Evolutionary conservation across 2,888 invertebrate species (phyloP).

Genomic region (Melolontha melolontha): DNA sequence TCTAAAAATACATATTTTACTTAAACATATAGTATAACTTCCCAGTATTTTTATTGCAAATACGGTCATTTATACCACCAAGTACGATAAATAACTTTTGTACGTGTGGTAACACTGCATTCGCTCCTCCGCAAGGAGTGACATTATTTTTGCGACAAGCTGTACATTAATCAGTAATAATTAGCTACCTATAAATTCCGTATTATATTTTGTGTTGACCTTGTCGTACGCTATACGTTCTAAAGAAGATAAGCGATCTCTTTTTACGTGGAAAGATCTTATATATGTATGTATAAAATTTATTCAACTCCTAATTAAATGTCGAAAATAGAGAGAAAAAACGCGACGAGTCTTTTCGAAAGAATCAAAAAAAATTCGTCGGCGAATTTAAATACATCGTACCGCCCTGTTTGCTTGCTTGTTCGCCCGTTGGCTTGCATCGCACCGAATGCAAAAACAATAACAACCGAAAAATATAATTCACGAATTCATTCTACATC

Average conservation of each 20-base stretch:
- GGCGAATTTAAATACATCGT: constrained; percentile 24
- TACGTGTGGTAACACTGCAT: too few species aligned
- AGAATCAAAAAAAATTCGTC: not conserved
- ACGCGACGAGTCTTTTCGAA: constrained; percentile 1
- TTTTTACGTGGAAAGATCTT: constrained; percentile 17
- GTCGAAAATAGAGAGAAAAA: constrained; percentile 29
- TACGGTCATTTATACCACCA: too few species aligned
- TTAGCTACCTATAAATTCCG: too few species aligned
- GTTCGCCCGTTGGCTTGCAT: too few species aligned
- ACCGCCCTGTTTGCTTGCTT: constrained; percentile 2
- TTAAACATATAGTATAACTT: too few species aligned
- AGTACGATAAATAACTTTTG: too few species aligned
- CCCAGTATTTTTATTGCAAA: too few species aligned
- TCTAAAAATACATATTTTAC: too few species aligned
- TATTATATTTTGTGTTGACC: too few species aligned
- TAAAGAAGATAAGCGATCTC: constrained; percentile 24
- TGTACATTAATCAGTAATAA: too few species aligned
- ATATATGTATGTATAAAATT: constrained; percentile 14
- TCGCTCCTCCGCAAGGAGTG: too few species aligned
- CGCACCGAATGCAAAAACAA: constrained; percentile 27
- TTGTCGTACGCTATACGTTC: constrained; percentile 4
- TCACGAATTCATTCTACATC: constrained; percentile 42
- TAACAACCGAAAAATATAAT: constrained; percentile 37
- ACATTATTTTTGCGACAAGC: too few species aligned
- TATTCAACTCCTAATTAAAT: constrained; percentile 28